Conservation (phyloP, 2,888 invertebrate genomes). For the Eristalinus sepulchralis region DNA sequence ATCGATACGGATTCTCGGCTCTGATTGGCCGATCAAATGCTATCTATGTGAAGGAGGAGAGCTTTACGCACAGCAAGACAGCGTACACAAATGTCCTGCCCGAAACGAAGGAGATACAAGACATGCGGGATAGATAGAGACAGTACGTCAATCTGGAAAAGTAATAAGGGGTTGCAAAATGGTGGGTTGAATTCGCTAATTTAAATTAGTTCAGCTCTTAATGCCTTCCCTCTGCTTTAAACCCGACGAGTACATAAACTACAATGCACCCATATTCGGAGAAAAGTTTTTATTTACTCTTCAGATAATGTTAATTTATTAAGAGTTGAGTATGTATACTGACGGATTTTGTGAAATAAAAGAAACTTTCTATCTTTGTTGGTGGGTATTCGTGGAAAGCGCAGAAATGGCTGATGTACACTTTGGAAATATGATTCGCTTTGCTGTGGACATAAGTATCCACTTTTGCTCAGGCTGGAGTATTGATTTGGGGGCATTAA, state of each 20-base stretch:
- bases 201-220: constrained; percentile 67
- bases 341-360: not conserved
- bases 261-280: not conserved
- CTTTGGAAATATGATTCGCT: not conserved
- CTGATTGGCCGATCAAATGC: constrained; percentile 54
- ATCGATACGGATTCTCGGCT: constrained; percentile 53
- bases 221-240: not conserved
- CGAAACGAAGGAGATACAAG: constrained; percentile 23
- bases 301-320: constrained; percentile 6
- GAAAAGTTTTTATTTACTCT: constrained; percentile 6
- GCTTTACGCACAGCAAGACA: constrained; percentile 41
- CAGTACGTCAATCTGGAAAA: constrained; percentile 16
- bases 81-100: constrained; percentile 24
- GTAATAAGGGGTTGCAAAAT: constrained; percentile 63
- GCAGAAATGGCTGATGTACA: not conserved
- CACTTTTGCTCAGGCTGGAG: not conserved
- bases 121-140: constrained; percentile 48
- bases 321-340: not conserved
- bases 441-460: not conserved
- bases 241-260: not conserved
- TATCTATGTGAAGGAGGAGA: constrained; percentile 38
- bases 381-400: not conserved
- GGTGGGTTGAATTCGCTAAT: constrained; percentile 68
- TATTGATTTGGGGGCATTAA: not conserved
- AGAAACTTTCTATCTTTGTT: not conserved